A percentile compares a stretch with the other conserved stretches of the same genome.
Conservation (phyloP, 2,888 invertebrate species). For the Andrena camellia region DNA sequence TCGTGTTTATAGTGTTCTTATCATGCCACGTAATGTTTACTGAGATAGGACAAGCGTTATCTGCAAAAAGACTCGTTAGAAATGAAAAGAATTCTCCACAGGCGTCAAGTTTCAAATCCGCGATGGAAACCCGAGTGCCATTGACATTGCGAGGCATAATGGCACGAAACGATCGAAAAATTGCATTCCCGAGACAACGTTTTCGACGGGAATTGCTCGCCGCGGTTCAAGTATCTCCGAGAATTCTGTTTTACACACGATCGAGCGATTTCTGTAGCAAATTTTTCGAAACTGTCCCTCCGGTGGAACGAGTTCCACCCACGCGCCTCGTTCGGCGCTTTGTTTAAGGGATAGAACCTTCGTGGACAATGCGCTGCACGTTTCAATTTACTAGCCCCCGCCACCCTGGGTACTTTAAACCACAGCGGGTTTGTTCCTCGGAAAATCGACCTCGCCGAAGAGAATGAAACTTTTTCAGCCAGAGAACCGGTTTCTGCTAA, state of each 20-base stretch:
- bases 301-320: conserved; percentile 34
- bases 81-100: too few relatives aligned
- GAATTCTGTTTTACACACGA: conserved; percentile 16
- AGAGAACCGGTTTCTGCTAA: conserved; percentile 46
- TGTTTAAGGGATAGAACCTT: conserved; percentile 21
- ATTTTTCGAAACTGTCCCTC: conserved; percentile 20
- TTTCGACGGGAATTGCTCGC: not conserved
- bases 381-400: not conserved
- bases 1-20: not conserved
- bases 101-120: not conserved
- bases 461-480: conserved; percentile 36
- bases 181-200: not conserved
- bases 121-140: not conserved
- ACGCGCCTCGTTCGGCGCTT: conserved; percentile 17
- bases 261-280: not conserved
- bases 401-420: not conserved
- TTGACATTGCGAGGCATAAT: conserved; percentile 10
- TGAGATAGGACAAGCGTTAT: not conserved
- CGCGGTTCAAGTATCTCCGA: not conserved
- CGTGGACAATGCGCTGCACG: conserved; percentile 6
- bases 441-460: conserved; percentile 34
- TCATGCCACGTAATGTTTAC: not conserved
- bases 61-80: too few relatives aligned
- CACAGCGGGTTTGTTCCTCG: conserved; percentile 6
- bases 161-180: not conserved